Evolutionary conservation across 1,140 invertebrate species (phyloP), one percentile per base, ranked within the genome.

Genomic region (Schlechtendalia chinensis): DNA sequence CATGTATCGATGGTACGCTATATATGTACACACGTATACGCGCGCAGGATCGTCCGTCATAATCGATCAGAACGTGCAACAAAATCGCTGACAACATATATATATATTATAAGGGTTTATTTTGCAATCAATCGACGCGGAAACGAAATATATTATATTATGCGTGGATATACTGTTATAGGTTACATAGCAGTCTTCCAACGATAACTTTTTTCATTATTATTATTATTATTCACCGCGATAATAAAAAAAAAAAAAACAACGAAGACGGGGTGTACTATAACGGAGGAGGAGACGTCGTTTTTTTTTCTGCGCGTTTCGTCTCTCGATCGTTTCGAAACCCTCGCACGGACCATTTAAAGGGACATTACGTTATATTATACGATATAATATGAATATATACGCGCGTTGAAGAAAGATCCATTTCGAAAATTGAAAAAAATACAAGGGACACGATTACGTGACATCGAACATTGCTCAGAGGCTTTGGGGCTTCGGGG

Each of bases 341-440:
- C 75, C 58, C 58, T 63, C 14, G 4, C 19, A 10, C 47, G 39
- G 24, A 63, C 39, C 58, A 63, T 63, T 79, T 12, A 79, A 72
- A 53, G 50, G 47, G 47, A 47, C 75, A 63, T 79, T 79, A 47
- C 14, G 14, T 58, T 58, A 39, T 14, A 22, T 24, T 58, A 8
- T 39, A 39, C 47, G 47, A 50, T 50, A 56, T 56, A 2, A 50
- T 50, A 77, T 59, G 32, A 8, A 39, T 8, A 39, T 8, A 8
- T 8, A 39, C 32, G 32, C 32, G 32, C 32, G 32, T 39, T 39
- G 32, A 39, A 39, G 32, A 63, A 59, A 56, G 54, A 39, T 59
- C 75, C 75, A 79, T 79, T 79, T 79, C 6, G 24, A 50, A 79
- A 79, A 79, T 79, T 79, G 56, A 63, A 79, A 79, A 63, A 79